Evolutionary conservation across 2,113 vertebrate genomes (phyloP).

Genomic region (Tachysurus fulvidraco): DNA sequence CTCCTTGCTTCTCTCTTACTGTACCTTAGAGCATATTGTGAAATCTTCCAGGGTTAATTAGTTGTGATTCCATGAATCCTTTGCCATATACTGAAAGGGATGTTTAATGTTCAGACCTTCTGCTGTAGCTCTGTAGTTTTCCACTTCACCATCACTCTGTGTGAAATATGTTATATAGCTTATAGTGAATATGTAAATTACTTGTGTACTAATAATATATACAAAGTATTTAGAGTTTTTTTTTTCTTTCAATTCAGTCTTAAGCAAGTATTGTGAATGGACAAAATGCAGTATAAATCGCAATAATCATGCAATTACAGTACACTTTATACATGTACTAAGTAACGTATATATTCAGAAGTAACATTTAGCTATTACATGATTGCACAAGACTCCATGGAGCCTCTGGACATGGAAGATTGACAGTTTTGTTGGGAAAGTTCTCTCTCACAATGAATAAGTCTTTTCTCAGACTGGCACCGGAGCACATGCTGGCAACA

Average conservation of each 20-base stretch:
- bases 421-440: conserved; percentile 39
- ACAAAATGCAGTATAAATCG: not conserved
- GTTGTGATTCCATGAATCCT: not conserved
- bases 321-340: conserved; percentile 13
- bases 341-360: not conserved
- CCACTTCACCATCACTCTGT: not conserved
- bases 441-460: conserved; percentile 42
- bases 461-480: conserved; percentile 52
- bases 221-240: not conserved
- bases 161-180: not conserved
- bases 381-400: conserved; percentile 21
- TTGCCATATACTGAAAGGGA: not conserved
- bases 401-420: conserved; percentile 37
- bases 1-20: not conserved
- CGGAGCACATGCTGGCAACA: conserved; percentile 66
- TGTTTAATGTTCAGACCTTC: not conserved
- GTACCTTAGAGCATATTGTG: not conserved
- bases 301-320: not conserved
- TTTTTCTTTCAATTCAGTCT: not conserved
- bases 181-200: not conserved
- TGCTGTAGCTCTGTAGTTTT: not conserved
- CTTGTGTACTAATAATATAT: not conserved
- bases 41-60: not conserved
- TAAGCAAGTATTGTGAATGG: not conserved
- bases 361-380: conserved; percentile 37